A percentile compares a stretch with the other conserved stretches of the same genome.
phyloP scores from a whole-genome alignment of 1,140 invertebrate genomes.

The Pogonomyrmex californicus region DNA sequence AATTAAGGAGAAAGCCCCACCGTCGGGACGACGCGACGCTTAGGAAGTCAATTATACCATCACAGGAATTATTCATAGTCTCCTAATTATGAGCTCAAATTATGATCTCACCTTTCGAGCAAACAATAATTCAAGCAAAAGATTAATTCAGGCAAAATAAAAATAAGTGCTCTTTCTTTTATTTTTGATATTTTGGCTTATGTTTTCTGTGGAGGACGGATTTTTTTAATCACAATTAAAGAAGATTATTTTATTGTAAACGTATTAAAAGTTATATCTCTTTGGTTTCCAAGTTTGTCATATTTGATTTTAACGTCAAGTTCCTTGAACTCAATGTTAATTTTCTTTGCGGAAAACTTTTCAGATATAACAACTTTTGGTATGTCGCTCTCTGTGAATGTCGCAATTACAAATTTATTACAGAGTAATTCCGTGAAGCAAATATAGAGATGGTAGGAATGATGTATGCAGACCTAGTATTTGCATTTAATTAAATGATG shows the following conservation, averaged over 20 bases:
- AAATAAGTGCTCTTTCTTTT: neutral
- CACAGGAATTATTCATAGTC: constrained; percentile 3
- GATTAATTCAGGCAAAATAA: neutral
- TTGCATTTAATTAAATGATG: constrained; percentile 49
- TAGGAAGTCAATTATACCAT: constrained; percentile 30
- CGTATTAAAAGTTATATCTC: no score
- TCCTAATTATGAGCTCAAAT: constrained; percentile 8
- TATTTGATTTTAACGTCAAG: neutral
- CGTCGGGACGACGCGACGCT: neutral
- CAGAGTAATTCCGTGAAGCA: neutral
- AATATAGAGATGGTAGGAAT: neutral
- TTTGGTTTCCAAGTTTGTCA: neutral
- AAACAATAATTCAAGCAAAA: neutral
- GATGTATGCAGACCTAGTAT: neutral
- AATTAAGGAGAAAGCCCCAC: constrained; percentile 29
- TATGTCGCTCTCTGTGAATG: neutral
- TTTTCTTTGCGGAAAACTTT: neutral
- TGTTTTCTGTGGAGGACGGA: neutral
- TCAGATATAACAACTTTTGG: neutral
- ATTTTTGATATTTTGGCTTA: neutral
- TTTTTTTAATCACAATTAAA: neutral
- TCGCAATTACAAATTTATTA: constrained; percentile 39
- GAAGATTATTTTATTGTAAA: no score
- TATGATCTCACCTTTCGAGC: neutral
- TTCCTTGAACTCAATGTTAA: neutral